These are phyloP conservation scores for Ganaspis sp. DNA, from an alignment of 1,140 invertebrate species.

Conservation along the genomic window DNA sequence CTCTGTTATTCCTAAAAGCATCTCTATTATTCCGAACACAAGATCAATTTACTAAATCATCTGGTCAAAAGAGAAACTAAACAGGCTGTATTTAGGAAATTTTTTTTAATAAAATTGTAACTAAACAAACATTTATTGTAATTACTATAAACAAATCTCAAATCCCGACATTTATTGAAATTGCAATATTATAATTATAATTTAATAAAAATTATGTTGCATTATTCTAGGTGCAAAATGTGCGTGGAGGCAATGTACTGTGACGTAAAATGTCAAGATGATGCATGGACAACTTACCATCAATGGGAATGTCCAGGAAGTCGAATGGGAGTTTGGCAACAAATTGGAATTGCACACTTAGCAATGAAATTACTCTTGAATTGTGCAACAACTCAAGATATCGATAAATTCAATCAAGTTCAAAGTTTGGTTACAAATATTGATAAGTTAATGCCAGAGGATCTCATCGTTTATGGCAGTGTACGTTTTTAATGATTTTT, in stretches of 20 bases:
- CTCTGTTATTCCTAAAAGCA: no score
- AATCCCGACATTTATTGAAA: not conserved
- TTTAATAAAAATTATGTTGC: no score
- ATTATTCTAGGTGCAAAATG: conserved; percentile 78
- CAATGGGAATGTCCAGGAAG: conserved; percentile 85
- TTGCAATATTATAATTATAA: not conserved
- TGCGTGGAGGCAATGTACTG: conserved; percentile 84
- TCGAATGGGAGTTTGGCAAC: conserved; percentile 79
- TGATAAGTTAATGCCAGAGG: conserved; percentile 67
- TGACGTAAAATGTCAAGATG: conserved; percentile 78
- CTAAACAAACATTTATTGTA: no score
- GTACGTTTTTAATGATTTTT: conserved; percentile 60
- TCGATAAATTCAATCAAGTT: conserved; percentile 65
- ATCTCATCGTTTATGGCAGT: conserved; percentile 73
- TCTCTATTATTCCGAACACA: no score
- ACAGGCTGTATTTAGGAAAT: no score
- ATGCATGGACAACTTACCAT: conserved; percentile 81
- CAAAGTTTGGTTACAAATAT: conserved; percentile 73
- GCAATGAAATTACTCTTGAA: conserved; percentile 81
- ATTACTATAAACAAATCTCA: no score
- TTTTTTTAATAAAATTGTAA: no score
- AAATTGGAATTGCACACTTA: conserved; percentile 87
- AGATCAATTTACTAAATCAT: no score
- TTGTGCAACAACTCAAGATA: conserved; percentile 67
- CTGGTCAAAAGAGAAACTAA: no score